Base-by-base conservation (phyloP, 92 coral and sea anemone genomes). In the Virgularia gustaviana region DNA sequence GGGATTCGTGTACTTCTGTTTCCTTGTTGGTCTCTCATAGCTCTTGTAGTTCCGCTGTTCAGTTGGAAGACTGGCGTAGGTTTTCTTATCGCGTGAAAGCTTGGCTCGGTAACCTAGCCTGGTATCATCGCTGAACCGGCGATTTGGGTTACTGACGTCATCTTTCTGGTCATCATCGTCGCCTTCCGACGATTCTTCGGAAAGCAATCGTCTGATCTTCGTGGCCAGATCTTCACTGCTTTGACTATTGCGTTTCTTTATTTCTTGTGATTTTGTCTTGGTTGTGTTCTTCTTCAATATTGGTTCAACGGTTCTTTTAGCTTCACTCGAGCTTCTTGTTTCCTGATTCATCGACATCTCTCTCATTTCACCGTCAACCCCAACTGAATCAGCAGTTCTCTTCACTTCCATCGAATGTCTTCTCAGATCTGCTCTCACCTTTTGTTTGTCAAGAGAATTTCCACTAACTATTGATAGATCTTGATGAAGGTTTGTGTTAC, bases 41-140 rank as follows among this genome's bases (percentile, higher is more conserved):
- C 73, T 66, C 60, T 49, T 67, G 33, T 47, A 47, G 29, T 8
- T n/a, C 15, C 45, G 60, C 36, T 49, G 58, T 6, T 52, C 58
- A 9, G 5, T 15, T 6, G 29, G 58, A 7, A 52, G 7, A 22
- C 28, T 52, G 4, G 1, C 4, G 15, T 7, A 11, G 3, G 20
- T 47, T 15, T 28, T 4, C 28, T 3, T 52, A 12, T 52, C 28
- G 2, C 28, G 31, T 4, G 30, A 52, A 52, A 52, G 28, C 31
- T 10, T 31, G 3, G 55, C 20, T 8, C 33, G 27, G 31, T 23
- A 12, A 66, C 47, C 55, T 9, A 65, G 45, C 25, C 49, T 60
- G 0, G 58, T 29, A 20, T 67, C 60, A n/a, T 67, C 61, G 45
- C 61, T 68, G 45, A 49, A 51, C 12, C 54, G 44, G 34, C 44